Evolutionary conservation across 2,113 vertebrate species (phyloP).

Genomic region (Scalopus aquaticus): DNA sequence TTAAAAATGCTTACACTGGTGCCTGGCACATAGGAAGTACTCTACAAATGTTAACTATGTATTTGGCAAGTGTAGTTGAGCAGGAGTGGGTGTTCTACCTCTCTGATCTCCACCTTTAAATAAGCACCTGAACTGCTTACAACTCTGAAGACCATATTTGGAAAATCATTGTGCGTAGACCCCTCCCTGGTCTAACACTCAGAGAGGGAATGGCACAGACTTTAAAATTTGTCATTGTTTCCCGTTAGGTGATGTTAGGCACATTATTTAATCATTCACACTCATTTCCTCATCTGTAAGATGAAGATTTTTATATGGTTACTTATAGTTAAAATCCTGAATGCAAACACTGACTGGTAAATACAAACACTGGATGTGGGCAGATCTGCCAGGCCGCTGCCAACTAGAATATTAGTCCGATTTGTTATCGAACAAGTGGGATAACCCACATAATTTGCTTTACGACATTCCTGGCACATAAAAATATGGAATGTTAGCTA

Average conservation of each 20-base stretch:
- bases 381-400: background rate
- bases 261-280: background rate
- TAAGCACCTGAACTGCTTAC: background rate
- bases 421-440: background rate
- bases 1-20: background rate
- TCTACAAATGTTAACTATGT: background rate
- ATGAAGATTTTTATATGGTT: background rate
- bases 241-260: background rate
- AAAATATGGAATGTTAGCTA: background rate
- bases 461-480: background rate
- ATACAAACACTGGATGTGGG: background rate
- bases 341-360: background rate
- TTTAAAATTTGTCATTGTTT: background rate
- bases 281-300: background rate
- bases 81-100: background rate
- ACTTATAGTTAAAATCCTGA: background rate
- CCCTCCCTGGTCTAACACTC: background rate
- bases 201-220: background rate
- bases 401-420: background rate
- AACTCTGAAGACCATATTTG: background rate
- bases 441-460: background rate
- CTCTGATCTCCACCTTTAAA: background rate
- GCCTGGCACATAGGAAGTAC: background rate
- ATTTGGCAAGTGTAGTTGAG: background rate
- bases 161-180: background rate